phyloP scores from a whole-genome alignment of 2,113 vertebrate genomes.

The Chionodraco myersi region DNA sequence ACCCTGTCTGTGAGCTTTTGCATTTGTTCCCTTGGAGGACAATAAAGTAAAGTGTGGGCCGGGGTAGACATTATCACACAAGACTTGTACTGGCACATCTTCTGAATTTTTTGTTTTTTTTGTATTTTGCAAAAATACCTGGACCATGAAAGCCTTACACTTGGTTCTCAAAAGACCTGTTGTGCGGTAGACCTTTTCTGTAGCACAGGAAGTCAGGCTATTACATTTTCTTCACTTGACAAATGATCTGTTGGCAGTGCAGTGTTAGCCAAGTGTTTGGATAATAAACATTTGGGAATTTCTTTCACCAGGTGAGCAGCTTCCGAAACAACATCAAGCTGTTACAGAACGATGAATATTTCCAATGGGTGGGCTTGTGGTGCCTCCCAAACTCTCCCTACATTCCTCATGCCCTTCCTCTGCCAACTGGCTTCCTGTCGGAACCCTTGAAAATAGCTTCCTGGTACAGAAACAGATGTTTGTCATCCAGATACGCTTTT shows the following conservation, averaged over 20 bases:
- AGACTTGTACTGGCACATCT: neutral
- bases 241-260: neutral
- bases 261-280: neutral
- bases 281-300: conserved; percentile 1
- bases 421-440: conserved; percentile 58
- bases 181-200: neutral
- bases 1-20: neutral
- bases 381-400: conserved; percentile 34
- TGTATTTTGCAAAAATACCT: conserved; percentile 18
- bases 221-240: neutral
- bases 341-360: conserved; percentile 18
- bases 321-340: conserved; percentile 5
- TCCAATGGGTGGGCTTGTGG: conserved; percentile 36
- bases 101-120: neutral
- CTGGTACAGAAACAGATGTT: conserved; percentile 49
- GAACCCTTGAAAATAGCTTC: conserved; percentile 48
- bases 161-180: conserved; percentile 17
- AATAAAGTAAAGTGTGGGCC: neutral
- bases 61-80: neutral
- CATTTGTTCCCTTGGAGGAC: neutral
- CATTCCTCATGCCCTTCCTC: conserved; percentile 48
- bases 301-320: conserved; percentile 26
- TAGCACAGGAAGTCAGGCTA: conserved; percentile 6
- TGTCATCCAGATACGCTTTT: conserved; percentile 18
- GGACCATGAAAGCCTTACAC: conserved; percentile 22